Conservation (phyloP, 2,888 invertebrate species). For the Philopedon plagiatum region DNA sequence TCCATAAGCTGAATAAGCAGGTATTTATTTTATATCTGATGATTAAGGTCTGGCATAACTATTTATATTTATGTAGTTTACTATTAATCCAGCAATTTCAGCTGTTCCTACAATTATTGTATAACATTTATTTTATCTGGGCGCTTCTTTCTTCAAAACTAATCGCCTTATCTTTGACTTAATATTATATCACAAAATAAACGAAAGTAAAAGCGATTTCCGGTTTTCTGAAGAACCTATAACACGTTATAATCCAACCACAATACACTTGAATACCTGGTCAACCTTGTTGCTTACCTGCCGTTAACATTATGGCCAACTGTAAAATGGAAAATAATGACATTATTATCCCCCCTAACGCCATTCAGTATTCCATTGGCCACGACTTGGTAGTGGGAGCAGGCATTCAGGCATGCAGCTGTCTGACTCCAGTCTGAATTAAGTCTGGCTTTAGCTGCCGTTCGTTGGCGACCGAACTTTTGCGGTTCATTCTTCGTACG, state of each 20-base stretch:
- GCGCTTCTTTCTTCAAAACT: too few species aligned
- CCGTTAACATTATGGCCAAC: constrained; percentile 63
- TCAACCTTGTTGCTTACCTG: constrained; percentile 59
- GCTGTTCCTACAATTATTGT: too few species aligned
- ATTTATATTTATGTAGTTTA: too few species aligned
- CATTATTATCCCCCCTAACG: constrained; percentile 67
- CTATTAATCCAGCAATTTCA: too few species aligned
- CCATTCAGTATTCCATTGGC: constrained; percentile 60
- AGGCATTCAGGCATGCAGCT: constrained; percentile 61
- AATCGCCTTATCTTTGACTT: constrained; percentile 18
- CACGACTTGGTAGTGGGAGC: constrained; percentile 58
- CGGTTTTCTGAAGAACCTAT: constrained; percentile 6
- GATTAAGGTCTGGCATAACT: too few species aligned
- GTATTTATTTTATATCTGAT: too few species aligned
- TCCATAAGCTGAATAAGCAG: too few species aligned
- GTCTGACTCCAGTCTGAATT: constrained; percentile 60
- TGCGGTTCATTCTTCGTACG: constrained; percentile 16
- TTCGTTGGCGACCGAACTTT: constrained; percentile 29
- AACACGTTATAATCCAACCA: constrained; percentile 33
- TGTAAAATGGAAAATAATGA: constrained; percentile 69
- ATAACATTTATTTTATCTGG: too few species aligned
- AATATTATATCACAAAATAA: not conserved
- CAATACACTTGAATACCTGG: constrained; percentile 34
- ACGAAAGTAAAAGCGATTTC: constrained; percentile 22
- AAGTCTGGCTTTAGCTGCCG: constrained; percentile 56